Conservation (phyloP, 2,113 vertebrate genomes). For the Forbesichthys agassizii region DNA sequence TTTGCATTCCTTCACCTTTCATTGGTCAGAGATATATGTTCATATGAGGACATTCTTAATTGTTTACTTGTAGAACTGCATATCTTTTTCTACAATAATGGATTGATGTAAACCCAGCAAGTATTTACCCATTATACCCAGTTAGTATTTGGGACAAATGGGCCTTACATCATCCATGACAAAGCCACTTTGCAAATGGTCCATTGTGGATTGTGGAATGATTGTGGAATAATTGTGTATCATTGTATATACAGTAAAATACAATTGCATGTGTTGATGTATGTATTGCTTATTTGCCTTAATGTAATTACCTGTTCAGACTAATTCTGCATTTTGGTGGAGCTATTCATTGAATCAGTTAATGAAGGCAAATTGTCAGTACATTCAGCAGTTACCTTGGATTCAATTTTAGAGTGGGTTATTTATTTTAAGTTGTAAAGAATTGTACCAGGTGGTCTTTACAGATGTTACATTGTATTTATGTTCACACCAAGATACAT, state of each 20-base stretch:
- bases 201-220: conserved; percentile 11
- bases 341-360: conserved; percentile 23
- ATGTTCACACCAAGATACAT: conserved; percentile 39
- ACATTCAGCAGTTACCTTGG: conserved; percentile 39
- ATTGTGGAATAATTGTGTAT: conserved; percentile 16
- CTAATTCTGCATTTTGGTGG: conserved; percentile 20
- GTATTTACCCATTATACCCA: too few species aligned
- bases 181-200: conserved; percentile 23
- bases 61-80: conserved; percentile 3
- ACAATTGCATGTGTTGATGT: conserved; percentile 29
- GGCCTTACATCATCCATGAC: conserved; percentile 20
- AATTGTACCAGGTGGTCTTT: conserved; percentile 35
- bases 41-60: conserved; percentile 6
- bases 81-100: conserved; percentile 22
- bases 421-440: conserved; percentile 67
- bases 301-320: conserved; percentile 48
- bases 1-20: conserved; percentile 47
- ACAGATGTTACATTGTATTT: conserved; percentile 44
- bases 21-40: conserved; percentile 32
- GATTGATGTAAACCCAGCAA: conserved; percentile 15
- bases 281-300: conserved; percentile 57
- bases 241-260: conserved; percentile 57
- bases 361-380: conserved; percentile 19
- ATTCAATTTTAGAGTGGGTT: conserved; percentile 42
- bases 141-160: not conserved